Conservation (phyloP, 2,797 vertebrate genomes). For the Eospalax fontanierii region DNA sequence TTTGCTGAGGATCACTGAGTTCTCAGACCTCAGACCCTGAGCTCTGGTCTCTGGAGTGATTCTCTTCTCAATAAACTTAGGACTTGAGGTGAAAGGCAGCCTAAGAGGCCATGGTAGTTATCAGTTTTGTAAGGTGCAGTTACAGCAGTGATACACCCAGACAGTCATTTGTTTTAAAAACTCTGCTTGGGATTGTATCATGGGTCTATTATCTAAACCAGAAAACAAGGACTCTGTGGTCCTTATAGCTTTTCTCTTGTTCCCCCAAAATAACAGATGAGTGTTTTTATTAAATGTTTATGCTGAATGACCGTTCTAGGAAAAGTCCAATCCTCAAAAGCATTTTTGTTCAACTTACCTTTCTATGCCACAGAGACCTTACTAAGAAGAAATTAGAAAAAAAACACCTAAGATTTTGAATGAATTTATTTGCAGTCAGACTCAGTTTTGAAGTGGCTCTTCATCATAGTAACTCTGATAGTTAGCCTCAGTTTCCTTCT, state of each 20-base stretch:
- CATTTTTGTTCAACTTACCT: neutral
- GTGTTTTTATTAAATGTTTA: slow-evolving; percentile 41
- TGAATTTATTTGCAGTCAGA: neutral
- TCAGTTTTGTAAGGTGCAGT: neutral
- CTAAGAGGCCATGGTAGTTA: neutral
- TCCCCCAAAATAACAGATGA: neutral
- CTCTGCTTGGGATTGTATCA: neutral
- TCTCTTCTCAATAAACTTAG: neutral
- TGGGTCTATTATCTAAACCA: neutral
- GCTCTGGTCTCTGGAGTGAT: neutral
- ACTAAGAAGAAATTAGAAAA: neutral
- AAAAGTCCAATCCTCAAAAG: neutral
- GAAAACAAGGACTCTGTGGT: neutral
- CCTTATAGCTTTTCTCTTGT: neutral
- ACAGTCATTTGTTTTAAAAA: neutral
- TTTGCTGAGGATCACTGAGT: neutral
- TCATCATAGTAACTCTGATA: neutral
- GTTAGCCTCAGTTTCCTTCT: neutral
- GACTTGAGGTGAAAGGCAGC: neutral
- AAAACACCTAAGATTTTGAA: neutral
- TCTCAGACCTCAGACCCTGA: neutral
- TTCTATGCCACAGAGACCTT: neutral
- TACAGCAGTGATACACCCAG: neutral
- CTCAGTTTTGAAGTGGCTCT: neutral
- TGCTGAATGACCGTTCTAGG: neutral